A percentile compares a stretch with the other conserved stretches of the same genome.
These are phyloP conservation scores for Venustoraphidia nigricollis DNA, from an alignment of 2,888 invertebrate species.

Conservation along the genomic window DNA sequence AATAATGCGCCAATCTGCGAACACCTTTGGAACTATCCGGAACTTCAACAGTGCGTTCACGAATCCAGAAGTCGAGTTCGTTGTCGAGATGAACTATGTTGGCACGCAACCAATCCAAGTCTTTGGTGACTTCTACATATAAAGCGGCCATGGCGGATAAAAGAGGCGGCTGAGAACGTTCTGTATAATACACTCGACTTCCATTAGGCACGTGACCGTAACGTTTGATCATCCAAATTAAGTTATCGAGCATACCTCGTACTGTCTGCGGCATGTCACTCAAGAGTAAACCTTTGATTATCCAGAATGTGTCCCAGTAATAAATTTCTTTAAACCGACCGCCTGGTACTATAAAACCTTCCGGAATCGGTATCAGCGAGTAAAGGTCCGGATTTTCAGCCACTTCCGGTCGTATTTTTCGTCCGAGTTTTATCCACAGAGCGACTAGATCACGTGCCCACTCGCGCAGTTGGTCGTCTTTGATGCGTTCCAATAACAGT, in stretches of 20 bases:
- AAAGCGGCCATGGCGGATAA: constrained; percentile 55
- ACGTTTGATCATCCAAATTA: constrained; percentile 48
- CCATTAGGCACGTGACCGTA: constrained; percentile 69
- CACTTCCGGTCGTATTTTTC: constrained; percentile 42
- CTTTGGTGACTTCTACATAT: constrained; percentile 30
- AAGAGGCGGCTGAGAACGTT: constrained; percentile 56
- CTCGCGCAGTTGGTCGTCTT: constrained; percentile 35
- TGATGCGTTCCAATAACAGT: constrained; percentile 38
- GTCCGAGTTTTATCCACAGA: constrained; percentile 46
- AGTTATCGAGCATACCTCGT: constrained; percentile 60
- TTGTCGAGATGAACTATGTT: constrained; percentile 41
- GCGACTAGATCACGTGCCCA: constrained; percentile 46
- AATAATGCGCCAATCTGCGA: constrained; percentile 43
- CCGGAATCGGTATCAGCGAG: constrained; percentile 29
- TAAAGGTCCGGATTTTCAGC: constrained; percentile 27
- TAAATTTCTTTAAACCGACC: constrained; percentile 61
- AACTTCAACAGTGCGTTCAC: constrained; percentile 35
- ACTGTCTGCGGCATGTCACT: constrained; percentile 62
- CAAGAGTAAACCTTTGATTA: constrained; percentile 59
- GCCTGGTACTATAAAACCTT: constrained; percentile 49
- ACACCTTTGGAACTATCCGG: constrained; percentile 35
- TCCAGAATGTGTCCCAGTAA: constrained; percentile 86
- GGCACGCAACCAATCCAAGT: constrained; percentile 42
- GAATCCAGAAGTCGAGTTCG: constrained; percentile 50
- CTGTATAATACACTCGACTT: constrained; percentile 60